phyloP scores from a whole-genome alignment of 1,140 invertebrate genomes.

The Drosophila ercepeae region DNA sequence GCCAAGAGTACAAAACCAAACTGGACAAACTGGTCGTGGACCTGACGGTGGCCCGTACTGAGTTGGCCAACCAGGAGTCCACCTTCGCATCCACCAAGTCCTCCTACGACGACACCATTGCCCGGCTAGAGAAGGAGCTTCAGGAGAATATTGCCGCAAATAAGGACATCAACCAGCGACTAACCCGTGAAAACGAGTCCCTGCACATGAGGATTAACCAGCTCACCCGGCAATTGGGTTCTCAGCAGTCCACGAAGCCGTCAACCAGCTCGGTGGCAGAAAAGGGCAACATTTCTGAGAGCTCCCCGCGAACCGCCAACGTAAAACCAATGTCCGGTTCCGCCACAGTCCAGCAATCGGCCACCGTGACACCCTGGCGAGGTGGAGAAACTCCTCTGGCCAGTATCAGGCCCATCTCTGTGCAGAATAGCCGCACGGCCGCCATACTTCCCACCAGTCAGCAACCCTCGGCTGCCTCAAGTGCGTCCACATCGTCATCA shows the following conservation, averaged over 20 bases:
- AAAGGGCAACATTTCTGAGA: slow-evolving; percentile 89
- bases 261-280: slow-evolving; percentile 87
- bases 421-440: slow-evolving; percentile 88
- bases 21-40: slow-evolving; percentile 60
- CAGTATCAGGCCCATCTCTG: slow-evolving; percentile 95
- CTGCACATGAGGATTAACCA: slow-evolving; percentile 89
- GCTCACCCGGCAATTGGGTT: slow-evolving; percentile 91
- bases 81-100: slow-evolving; percentile 87
- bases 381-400: slow-evolving; percentile 92
- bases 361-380: slow-evolving; percentile 86
- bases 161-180: slow-evolving; percentile 86
- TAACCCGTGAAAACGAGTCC: slow-evolving; percentile 90
- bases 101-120: slow-evolving; percentile 89
- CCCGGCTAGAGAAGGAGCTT: slow-evolving; percentile 90
- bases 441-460: slow-evolving; percentile 91
- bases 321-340: slow-evolving; percentile 96
- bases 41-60: slow-evolving; percentile 80
- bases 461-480: slow-evolving; percentile 53
- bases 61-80: slow-evolving; percentile 86
- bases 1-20: slow-evolving; percentile 83
- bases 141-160: slow-evolving; percentile 88
- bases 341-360: slow-evolving; percentile 84
- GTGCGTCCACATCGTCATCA: slow-evolving; percentile 47
- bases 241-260: slow-evolving; percentile 88
- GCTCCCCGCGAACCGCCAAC: slow-evolving; percentile 93